phyloP scores from a whole-genome alignment of 2,888 invertebrate species.

The Smittia aterrima region DNA sequence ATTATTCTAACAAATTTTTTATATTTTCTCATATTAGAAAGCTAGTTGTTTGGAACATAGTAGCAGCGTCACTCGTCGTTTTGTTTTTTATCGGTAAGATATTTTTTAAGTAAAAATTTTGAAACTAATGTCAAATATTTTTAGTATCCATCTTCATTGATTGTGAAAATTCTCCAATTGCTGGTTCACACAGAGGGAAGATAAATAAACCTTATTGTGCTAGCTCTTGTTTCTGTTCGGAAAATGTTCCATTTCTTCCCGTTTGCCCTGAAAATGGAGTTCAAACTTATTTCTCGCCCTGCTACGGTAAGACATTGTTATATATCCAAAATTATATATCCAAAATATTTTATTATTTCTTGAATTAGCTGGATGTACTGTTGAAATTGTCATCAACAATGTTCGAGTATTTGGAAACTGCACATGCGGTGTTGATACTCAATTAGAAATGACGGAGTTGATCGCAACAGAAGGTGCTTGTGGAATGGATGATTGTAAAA shows the following conservation, averaged over 20 bases:
- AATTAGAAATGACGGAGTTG: constrained; percentile 44
- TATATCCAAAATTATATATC: not conserved
- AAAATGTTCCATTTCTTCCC: constrained; percentile 58
- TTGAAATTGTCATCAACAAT: constrained; percentile 53
- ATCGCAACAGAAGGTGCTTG: constrained; percentile 59
- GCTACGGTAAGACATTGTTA: constrained; percentile 52
- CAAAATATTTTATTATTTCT: not conserved
- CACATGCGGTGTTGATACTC: constrained; percentile 53
- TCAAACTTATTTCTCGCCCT: constrained; percentile 67
- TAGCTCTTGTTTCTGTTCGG: constrained; percentile 57
- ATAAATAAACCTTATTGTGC: constrained; percentile 58
- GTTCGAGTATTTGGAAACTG: constrained; percentile 56
- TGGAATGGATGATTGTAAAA: constrained; percentile 54
- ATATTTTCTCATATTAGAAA: constrained; percentile 45
- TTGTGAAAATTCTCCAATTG: constrained; percentile 56
- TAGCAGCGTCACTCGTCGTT: constrained; percentile 53
- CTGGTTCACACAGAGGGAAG: constrained; percentile 54
- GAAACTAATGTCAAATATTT: not conserved
- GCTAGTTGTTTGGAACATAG: constrained; percentile 57
- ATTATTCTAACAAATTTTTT: constrained; percentile 1
- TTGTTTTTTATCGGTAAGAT: constrained; percentile 52
- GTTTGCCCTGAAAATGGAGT: constrained; percentile 60
- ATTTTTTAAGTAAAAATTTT: not conserved
- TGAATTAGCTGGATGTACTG: constrained; percentile 65
- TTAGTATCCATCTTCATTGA: constrained; percentile 52